These are phyloP conservation scores for Eulacestoma nigropectus DNA, from an alignment of 2,113 vertebrate species.

Conservation along the genomic window DNA sequence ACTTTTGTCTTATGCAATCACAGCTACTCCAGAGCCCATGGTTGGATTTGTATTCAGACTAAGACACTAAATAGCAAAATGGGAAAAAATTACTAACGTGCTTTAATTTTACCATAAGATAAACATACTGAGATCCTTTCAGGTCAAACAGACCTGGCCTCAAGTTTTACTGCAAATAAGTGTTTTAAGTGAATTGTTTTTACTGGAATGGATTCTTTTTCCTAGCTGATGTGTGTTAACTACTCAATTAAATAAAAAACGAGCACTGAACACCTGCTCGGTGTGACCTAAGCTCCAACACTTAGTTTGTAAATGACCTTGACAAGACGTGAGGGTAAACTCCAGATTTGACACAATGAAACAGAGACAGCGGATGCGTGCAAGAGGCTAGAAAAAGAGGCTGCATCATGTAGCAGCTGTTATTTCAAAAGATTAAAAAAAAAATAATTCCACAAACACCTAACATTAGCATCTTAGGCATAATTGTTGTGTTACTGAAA, in stretches of 20 bases:
- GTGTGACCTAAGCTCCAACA: background rate
- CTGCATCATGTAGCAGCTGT: background rate
- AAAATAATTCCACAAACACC: background rate
- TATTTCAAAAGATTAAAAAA: background rate
- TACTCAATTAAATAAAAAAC: background rate
- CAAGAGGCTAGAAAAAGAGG: background rate
- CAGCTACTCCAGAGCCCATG: background rate
- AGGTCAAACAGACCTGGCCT: background rate
- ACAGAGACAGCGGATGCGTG: background rate
- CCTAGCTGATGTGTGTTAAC: background rate
- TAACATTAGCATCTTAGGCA: background rate
- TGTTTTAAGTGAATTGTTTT: background rate
- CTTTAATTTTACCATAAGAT: background rate
- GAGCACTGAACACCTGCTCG: background rate
- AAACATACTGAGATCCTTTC: background rate
- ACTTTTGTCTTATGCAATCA: background rate
- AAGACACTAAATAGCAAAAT: background rate
- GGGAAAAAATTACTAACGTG: background rate
- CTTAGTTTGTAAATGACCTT: background rate
- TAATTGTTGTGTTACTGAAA: background rate
- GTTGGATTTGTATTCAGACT: background rate
- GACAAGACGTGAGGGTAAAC: background rate
- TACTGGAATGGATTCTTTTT: background rate
- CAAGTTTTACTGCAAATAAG: background rate
- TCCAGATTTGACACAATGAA: background rate